Evolutionary conservation across 2,797 vertebrate genomes (phyloP).

Genomic region (Dicrostonyx torquatus): DNA sequence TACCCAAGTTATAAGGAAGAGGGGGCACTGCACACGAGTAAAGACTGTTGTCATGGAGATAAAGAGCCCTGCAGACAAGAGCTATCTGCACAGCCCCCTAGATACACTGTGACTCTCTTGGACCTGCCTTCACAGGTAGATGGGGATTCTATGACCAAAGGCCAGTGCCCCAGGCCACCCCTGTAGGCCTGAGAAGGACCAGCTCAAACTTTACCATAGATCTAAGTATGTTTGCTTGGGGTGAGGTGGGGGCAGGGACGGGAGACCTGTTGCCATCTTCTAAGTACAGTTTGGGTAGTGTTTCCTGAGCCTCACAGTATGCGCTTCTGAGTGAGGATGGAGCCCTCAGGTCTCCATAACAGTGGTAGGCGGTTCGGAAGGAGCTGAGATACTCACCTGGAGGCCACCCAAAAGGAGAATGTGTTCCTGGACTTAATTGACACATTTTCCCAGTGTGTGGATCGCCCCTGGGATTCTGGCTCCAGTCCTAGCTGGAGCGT

Average conservation of each 20-base stretch:
- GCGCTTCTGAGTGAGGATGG: neutral
- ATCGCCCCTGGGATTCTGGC: neutral
- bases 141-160: neutral
- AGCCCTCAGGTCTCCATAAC: neutral
- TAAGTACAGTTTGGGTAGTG: neutral
- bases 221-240: neutral
- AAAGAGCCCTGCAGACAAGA: neutral
- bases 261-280: neutral
- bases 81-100: neutral
- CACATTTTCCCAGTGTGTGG: accelerated
- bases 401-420: neutral
- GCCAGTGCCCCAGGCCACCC: neutral
- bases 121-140: neutral
- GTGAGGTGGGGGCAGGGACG: neutral
- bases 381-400: neutral
- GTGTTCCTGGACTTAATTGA: neutral
- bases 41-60: neutral
- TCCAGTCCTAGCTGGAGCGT: neutral
- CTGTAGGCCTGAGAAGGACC: neutral
- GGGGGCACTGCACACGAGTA: neutral
- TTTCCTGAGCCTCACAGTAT: neutral
- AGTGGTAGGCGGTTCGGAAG: neutral
- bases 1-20: neutral
- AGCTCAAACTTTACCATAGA: neutral
- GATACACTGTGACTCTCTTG: neutral